Evolutionary conservation across 2,888 invertebrate genomes (phyloP).

Genomic region (Ptychoptera albimana): DNA sequence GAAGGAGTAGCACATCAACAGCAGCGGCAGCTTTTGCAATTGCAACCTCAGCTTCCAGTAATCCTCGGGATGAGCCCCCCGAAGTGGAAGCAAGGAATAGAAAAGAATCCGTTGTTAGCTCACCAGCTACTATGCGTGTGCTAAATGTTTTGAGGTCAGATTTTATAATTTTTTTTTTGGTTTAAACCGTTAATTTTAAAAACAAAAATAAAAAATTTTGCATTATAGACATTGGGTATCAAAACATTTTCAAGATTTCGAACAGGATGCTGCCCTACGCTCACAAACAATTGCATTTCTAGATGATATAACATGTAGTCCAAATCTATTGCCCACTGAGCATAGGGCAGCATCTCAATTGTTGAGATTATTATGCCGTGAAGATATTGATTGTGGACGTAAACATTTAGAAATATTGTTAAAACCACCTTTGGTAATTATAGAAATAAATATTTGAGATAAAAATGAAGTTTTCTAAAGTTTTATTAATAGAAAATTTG

Average conservation of each 20-base stretch:
- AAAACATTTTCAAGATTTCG: conserved; percentile 81
- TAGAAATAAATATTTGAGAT: conserved; percentile 4
- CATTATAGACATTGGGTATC: conserved; percentile 68
- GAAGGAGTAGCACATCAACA: conserved; percentile 68
- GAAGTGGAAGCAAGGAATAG: conserved; percentile 31
- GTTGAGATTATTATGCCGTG: conserved; percentile 57
- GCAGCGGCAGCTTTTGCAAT: conserved; percentile 84
- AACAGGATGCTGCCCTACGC: conserved; percentile 56
- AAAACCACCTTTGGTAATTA: conserved; percentile 43
- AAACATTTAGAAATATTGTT: conserved; percentile 56
- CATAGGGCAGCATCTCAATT: conserved; percentile 78
- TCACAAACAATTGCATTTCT: conserved; percentile 69
- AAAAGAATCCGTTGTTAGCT: conserved; percentile 68
- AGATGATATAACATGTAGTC: conserved; percentile 72
- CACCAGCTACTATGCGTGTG: conserved; percentile 88
- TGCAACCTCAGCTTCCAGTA: conserved; percentile 75
- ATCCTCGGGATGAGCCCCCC: conserved; percentile 47
- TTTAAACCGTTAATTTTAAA: conserved; percentile 2
- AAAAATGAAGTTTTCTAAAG: neutral
- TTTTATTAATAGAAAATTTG: neutral
- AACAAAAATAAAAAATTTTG: conserved; percentile 2
- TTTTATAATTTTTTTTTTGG: neutral
- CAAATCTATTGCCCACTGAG: conserved; percentile 70
- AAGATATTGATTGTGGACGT: conserved; percentile 45
- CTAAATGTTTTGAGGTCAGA: conserved; percentile 62